These are phyloP conservation scores for Blera fallax DNA, from an alignment of 2,888 invertebrate genomes.

Conservation along the genomic window DNA sequence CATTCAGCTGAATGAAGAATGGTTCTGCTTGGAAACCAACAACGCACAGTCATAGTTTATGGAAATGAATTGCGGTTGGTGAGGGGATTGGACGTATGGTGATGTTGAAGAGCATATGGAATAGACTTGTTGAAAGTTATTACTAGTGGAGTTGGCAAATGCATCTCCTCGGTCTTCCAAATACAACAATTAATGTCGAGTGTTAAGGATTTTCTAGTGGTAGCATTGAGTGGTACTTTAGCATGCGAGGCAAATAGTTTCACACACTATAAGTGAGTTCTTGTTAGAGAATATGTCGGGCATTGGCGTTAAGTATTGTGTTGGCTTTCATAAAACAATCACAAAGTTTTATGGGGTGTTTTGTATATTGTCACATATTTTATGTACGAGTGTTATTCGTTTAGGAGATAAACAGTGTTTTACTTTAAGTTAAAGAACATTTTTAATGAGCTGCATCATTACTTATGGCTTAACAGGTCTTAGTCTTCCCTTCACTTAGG, in stretches of 20 bases:
- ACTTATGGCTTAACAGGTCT: too few relatives aligned
- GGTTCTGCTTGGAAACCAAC: slow-evolving; percentile 29
- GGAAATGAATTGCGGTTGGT: not conserved
- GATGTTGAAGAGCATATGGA: slow-evolving; percentile 26
- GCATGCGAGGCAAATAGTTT: slow-evolving; percentile 34
- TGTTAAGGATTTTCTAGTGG: slow-evolving; percentile 58
- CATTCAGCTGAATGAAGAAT: slow-evolving; percentile 35
- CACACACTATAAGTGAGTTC: slow-evolving; percentile 30
- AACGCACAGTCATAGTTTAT: slow-evolving; percentile 14
- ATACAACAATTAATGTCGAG: slow-evolving; percentile 69
- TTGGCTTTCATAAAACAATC: slow-evolving; percentile 8
- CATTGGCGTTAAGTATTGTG: slow-evolving; percentile 31
- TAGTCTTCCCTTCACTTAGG: too few relatives aligned
- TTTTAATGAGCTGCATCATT: too few relatives aligned
- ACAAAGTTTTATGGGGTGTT: slow-evolving; percentile 1
- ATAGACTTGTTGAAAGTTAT: slow-evolving; percentile 68
- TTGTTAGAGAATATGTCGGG: slow-evolving; percentile 18
- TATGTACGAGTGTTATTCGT: not conserved
- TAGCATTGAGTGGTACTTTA: slow-evolving; percentile 55
- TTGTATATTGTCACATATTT: not conserved
- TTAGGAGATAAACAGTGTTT: not conserved
- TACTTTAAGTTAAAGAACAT: too few relatives aligned
- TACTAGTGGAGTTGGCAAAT: slow-evolving; percentile 53
- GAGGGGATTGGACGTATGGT: not conserved
- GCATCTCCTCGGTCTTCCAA: slow-evolving; percentile 31